Conservation (phyloP, 1,140 invertebrate species). For the Asobara japonica region DNA sequence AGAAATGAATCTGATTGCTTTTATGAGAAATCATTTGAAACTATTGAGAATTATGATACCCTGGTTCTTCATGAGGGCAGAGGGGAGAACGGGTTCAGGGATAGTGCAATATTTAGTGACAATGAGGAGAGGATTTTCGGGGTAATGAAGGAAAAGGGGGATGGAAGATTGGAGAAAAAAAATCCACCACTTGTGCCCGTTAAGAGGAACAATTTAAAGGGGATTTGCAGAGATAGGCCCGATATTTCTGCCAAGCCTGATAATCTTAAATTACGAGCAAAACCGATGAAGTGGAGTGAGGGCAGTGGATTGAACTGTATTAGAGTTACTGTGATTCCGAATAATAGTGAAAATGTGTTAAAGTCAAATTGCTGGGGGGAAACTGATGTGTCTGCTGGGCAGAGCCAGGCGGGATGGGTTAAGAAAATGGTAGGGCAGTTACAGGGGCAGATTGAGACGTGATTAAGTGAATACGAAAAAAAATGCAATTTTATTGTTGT, state of each 20-base stretch:
- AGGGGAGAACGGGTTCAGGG: slow-evolving; percentile 77
- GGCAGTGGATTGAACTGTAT: not conserved
- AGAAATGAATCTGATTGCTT: slow-evolving; percentile 72
- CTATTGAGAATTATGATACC: slow-evolving; percentile 71
- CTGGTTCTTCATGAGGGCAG: slow-evolving; percentile 25
- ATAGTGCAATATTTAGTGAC: slow-evolving; percentile 87
- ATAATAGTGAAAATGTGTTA: not conserved
- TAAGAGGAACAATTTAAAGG: slow-evolving; percentile 43
- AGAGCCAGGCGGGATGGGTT: slow-evolving; percentile 64
- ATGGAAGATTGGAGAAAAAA: slow-evolving; percentile 41
- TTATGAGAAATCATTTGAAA: slow-evolving; percentile 81
- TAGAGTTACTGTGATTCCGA: not conserved
- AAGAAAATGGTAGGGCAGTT: slow-evolving; percentile 63
- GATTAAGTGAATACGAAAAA: not conserved
- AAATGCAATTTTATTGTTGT: not conserved
- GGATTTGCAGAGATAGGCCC: slow-evolving; percentile 35
- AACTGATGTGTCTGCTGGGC: slow-evolving; percentile 60
- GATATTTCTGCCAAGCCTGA: slow-evolving; percentile 53
- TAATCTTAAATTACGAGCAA: slow-evolving; percentile 43
- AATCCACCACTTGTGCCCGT: slow-evolving; percentile 59
- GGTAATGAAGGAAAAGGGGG: not conserved
- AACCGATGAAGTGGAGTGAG: slow-evolving; percentile 3
- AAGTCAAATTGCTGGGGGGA: slow-evolving; percentile 13
- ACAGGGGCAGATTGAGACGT: slow-evolving; percentile 55
- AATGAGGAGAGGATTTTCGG: slow-evolving; percentile 65